These are phyloP conservation scores for Turnix velox DNA, from an alignment of 2,113 vertebrate genomes.

Conservation along the genomic window DNA sequence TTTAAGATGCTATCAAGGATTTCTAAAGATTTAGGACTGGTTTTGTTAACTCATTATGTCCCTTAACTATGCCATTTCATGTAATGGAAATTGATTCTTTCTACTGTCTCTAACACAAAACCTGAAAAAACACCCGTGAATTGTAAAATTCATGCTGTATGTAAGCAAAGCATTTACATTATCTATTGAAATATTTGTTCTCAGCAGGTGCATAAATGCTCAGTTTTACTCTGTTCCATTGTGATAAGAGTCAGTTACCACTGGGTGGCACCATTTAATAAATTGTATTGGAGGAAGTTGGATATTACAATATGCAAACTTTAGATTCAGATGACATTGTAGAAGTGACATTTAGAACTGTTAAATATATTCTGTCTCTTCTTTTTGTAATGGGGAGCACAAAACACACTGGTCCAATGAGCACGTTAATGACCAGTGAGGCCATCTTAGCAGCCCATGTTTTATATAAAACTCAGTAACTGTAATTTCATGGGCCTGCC, in stretches of 20 bases:
- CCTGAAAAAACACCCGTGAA: not conserved
- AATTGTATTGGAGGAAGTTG: not conserved
- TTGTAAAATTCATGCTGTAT: not conserved
- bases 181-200: not conserved
- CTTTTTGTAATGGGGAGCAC: not conserved
- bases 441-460: not conserved
- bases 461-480: not conserved
- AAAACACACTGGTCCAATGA: not conserved
- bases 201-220: not conserved
- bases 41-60: not conserved
- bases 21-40: not conserved
- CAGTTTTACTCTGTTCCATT: not conserved
- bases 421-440: not conserved
- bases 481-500: not conserved
- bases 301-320: not conserved
- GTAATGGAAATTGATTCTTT: not conserved
- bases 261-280: conserved; percentile 68
- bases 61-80: not conserved
- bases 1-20: not conserved
- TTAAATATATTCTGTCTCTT: not conserved
- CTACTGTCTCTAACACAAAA: not conserved
- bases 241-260: conserved; percentile 16
- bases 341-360: not conserved
- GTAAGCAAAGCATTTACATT: not conserved
- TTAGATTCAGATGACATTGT: not conserved